Conservation (phyloP, 1,140 invertebrate species). For the Bombus turneri region DNA sequence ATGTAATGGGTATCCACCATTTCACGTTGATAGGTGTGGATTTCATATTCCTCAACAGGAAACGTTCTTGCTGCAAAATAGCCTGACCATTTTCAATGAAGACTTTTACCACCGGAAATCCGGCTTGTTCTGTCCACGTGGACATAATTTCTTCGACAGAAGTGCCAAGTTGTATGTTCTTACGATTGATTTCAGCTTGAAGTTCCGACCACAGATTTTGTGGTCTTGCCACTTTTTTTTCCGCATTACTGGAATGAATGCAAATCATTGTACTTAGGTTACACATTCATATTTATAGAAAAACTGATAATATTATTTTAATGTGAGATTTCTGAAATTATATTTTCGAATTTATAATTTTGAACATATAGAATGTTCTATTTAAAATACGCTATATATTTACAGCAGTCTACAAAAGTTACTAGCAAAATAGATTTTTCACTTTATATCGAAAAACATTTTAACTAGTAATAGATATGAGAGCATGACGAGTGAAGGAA, state of each 20-base stretch:
- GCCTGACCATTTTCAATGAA: slow-evolving; percentile 78
- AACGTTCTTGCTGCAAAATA: slow-evolving; percentile 81
- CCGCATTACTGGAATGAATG: slow-evolving; percentile 2
- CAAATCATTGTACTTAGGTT: too few species aligned
- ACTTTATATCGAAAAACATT: too few species aligned
- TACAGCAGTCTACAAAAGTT: background rate
- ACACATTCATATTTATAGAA: too few species aligned
- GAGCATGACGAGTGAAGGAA: too few species aligned
- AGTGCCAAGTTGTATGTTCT: slow-evolving; percentile 51
- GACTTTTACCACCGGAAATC: slow-evolving; percentile 88
- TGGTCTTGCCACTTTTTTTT: slow-evolving; percentile 81
- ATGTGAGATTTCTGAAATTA: too few species aligned
- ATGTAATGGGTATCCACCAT: slow-evolving; percentile 87
- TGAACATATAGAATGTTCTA: background rate
- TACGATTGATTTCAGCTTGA: slow-evolving; percentile 78
- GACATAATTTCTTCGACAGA: slow-evolving; percentile 84
- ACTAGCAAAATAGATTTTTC: too few species aligned
- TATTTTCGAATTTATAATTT: background rate
- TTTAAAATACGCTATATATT: too few species aligned
- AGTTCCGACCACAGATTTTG: slow-evolving; percentile 85
- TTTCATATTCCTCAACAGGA: slow-evolving; percentile 80
- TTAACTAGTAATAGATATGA: too few species aligned
- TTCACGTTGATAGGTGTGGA: slow-evolving; percentile 53
- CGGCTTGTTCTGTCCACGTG: slow-evolving; percentile 89
- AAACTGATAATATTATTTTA: too few species aligned